Percentiles rank a stretch among this genome's conserved stretches.
Conservation (phyloP, 2,797 vertebrate species). For the Diglossa cyanea region DNA sequence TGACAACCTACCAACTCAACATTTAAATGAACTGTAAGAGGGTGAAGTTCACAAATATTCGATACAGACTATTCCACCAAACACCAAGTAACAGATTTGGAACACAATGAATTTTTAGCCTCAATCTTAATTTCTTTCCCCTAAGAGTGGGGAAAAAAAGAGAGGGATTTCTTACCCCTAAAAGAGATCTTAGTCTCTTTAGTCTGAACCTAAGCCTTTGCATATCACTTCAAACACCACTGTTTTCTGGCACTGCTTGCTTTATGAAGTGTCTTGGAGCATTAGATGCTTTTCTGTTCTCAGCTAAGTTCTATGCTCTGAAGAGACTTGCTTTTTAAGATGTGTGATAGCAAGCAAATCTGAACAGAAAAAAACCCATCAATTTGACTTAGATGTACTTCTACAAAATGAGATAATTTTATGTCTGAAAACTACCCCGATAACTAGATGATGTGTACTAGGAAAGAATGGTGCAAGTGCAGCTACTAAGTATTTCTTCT, state of each 20-base stretch:
- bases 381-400: neutral
- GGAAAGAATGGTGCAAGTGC: neutral
- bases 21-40: neutral
- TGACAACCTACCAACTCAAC: neutral
- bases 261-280: neutral
- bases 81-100: neutral
- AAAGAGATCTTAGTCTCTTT: neutral
- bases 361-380: neutral
- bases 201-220: neutral
- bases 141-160: neutral
- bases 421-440: neutral
- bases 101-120: neutral
- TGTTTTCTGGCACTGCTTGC: neutral
- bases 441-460: neutral
- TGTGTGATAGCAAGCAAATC: neutral
- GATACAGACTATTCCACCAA: neutral
- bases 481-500: neutral
- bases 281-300: neutral
- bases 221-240: neutral
- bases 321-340: neutral
- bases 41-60: neutral
- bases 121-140: neutral
- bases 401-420: neutral
- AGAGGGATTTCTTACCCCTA: neutral
- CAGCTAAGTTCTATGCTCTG: neutral